Conservation (phyloP, 1,140 invertebrate species). For the Cotesia vestalis region DNA sequence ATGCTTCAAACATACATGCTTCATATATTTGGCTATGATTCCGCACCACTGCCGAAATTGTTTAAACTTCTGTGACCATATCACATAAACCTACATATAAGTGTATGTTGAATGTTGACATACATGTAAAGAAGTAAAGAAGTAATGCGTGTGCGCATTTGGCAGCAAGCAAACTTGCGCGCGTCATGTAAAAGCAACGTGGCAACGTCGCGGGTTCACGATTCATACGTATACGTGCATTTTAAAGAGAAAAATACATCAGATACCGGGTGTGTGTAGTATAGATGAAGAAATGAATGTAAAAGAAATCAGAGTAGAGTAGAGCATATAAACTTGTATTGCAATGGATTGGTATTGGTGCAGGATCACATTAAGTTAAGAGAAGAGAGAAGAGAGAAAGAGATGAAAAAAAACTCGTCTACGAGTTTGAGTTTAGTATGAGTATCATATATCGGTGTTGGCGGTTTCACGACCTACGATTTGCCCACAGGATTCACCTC, state of each 20-base stretch:
- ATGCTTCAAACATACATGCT: background rate
- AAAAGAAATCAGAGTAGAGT: background rate
- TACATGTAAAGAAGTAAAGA: background rate
- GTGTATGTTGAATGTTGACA: no score
- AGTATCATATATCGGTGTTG: no score
- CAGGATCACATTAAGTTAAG: no score
- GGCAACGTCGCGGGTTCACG: constrained; percentile 19
- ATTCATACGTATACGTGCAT: background rate
- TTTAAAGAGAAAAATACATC: background rate
- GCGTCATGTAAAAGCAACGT: constrained; percentile 20
- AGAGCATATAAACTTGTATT: no score
- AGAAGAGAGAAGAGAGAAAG: no score
- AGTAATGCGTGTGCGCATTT: constrained; percentile 9
- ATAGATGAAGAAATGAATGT: background rate
- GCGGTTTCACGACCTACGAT: constrained; percentile 37
- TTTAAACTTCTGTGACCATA: background rate
- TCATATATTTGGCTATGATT: no score
- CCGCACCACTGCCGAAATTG: background rate
- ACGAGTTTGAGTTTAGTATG: background rate
- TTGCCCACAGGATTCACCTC: constrained; percentile 18
- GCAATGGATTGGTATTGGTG: no score
- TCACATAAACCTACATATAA: no score
- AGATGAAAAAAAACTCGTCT: background rate
- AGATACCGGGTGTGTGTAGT: background rate
- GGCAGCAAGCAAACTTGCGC: constrained; percentile 6